Base-by-base conservation (phyloP, 1,140 invertebrate genomes). In the Papilio glaucus region DNA sequence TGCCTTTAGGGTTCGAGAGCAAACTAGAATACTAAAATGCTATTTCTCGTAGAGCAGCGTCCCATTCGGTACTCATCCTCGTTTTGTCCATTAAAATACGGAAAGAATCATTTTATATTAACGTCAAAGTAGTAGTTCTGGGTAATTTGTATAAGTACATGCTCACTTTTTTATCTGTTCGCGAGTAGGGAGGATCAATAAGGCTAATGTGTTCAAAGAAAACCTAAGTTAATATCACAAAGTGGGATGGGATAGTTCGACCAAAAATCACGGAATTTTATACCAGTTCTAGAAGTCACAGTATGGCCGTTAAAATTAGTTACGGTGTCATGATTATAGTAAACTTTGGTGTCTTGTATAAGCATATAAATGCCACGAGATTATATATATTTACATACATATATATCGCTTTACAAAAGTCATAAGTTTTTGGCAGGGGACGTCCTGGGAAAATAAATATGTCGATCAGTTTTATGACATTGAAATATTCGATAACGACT, bases 161-260 rank as follows among this genome's bases (percentile, higher is more conserved):
- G 18, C 45, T 21, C 7, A n/a, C 45, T 18, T 49, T 49, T 49
- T 49, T 21, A 21, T 39, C 38, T 49, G n/a, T 21, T 49, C 8
- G 21, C 12, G 18, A 15, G 18, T 21, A 21, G 45, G 18, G 45
- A 15, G 45, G 45, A 49, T 49, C 45, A 49, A 49, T 49, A 49
- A 21, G 45, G 9, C 15, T 49, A 21, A 49, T 49, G 45, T 49
- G 45, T 49, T 49, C 45, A 49, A 49, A 49, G 45, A 21, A 49
- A 21, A 49, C 45, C 21, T 49, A 21, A 9, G 8, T 21, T 49
- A 49, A 21, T 21, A 49, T 49, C 45, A 49, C 15, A 49, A 24
- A 49, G 18, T 49, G 45, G 18, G n/a, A n/a, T 49, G 18, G 45
- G 18, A 49, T 49, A 18, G 12, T 49, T 49, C 18, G 45, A 49